phyloP scores from a whole-genome alignment of 92 coral and sea anemone genomes.

The Epizoanthus rinbou region DNA sequence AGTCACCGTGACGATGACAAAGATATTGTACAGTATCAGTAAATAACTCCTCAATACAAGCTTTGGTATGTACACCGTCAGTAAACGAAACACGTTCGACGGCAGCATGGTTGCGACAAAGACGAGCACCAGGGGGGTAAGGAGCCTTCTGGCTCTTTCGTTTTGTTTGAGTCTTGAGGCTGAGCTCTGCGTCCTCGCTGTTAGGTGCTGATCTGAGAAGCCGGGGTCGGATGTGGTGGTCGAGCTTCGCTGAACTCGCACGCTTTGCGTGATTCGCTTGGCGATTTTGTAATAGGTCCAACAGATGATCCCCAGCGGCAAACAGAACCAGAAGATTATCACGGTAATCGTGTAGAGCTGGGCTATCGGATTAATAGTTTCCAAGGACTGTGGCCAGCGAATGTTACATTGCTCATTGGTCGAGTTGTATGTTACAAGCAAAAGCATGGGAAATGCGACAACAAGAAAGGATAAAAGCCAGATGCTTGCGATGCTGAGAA shows the following conservation, averaged over 20 bases:
- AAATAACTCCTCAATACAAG: not conserved
- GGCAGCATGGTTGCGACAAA: slow-evolving; percentile 32
- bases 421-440: slow-evolving; percentile 7
- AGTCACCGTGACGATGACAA: slow-evolving; percentile 12
- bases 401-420: not conserved
- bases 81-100: slow-evolving; percentile 20
- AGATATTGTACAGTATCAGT: slow-evolving; percentile 1
- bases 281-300: slow-evolving; percentile 38
- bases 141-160: slow-evolving; percentile 13
- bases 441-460: slow-evolving; percentile 14
- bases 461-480: slow-evolving; percentile 22
- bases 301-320: slow-evolving; percentile 15
- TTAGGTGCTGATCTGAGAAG: not conserved
- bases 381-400: slow-evolving; percentile 10
- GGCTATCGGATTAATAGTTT: slow-evolving; percentile 5
- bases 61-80: not conserved
- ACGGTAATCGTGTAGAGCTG: slow-evolving; percentile 14
- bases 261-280: slow-evolving; percentile 28
- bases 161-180: slow-evolving; percentile 13
- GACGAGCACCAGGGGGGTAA: slow-evolving; percentile 36
- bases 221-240: not conserved
- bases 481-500: not conserved
- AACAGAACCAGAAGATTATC: slow-evolving; percentile 19
- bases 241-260: slow-evolving; percentile 2
- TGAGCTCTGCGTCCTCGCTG: not conserved